Conservation (phyloP, 2,797 vertebrate species). For the Lycodopsis pacificus region DNA sequence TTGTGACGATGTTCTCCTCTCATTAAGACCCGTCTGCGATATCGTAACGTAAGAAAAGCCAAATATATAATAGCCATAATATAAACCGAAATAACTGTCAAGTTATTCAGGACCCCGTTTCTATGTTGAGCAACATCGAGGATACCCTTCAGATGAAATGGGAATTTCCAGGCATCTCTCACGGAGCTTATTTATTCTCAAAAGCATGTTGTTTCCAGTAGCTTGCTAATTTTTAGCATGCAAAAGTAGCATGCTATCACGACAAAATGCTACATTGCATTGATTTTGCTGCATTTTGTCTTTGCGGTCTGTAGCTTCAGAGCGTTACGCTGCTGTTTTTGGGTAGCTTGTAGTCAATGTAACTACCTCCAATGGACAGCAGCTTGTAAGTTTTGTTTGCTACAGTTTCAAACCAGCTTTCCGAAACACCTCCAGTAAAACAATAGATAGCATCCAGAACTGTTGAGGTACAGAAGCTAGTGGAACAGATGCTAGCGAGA, state of each 20-base stretch:
- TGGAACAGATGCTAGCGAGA: background rate
- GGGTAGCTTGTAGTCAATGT: background rate
- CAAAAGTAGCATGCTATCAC: background rate
- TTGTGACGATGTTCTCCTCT: background rate
- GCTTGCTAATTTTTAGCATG: background rate
- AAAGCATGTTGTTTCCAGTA: background rate
- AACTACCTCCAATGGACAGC: background rate
- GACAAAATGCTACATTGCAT: background rate
- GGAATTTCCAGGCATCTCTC: background rate
- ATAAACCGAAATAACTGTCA: background rate
- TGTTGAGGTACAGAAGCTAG: background rate
- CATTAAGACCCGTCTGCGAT: background rate
- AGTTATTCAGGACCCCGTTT: background rate
- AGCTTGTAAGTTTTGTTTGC: background rate
- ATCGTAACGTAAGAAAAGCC: background rate
- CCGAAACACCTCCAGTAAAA: background rate
- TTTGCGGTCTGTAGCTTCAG: background rate
- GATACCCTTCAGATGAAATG: background rate
- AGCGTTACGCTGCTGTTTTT: background rate
- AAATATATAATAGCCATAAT: background rate
- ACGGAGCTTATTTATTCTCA: background rate
- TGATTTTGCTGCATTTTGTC: no score
- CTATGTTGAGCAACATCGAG: background rate
- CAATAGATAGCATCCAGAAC: background rate
- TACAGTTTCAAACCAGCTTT: background rate